Conservation (phyloP, 2,113 vertebrate genomes). For the Paracanthobrama guichenoti region DNA sequence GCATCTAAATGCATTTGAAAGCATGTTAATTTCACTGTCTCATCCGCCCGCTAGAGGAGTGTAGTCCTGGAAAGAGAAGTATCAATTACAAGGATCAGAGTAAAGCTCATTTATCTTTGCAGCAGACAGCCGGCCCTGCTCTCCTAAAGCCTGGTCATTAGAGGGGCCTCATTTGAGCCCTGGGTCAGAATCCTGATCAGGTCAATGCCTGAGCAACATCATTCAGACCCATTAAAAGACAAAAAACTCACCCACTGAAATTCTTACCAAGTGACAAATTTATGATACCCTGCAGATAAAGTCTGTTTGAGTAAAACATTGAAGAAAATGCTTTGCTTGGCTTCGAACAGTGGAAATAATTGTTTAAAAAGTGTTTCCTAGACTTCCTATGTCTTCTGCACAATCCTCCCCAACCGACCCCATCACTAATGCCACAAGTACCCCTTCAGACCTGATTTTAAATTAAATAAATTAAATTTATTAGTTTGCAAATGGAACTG, state of each 20-base stretch:
- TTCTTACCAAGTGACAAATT: conserved; percentile 39
- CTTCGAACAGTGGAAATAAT: not conserved
- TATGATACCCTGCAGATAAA: conserved; percentile 44
- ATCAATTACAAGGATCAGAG: conserved; percentile 46
- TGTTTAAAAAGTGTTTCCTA: not conserved
- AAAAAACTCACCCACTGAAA: conserved; percentile 19
- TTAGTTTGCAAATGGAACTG: not conserved
- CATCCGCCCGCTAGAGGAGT: conserved; percentile 4
- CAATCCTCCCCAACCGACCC: not conserved
- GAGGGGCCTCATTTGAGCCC: conserved; percentile 35
- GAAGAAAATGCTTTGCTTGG: not conserved
- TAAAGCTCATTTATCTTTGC: conserved; percentile 33
- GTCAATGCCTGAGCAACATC: conserved; percentile 36
- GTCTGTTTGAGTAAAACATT: conserved; percentile 14
- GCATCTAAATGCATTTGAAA: conserved; percentile 50
- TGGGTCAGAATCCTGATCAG: conserved; percentile 49
- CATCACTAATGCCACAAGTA: not conserved
- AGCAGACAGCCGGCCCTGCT: conserved; percentile 16
- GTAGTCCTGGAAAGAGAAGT: conserved; percentile 43
- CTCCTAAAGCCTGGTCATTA: conserved; percentile 51
- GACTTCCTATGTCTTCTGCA: not conserved
- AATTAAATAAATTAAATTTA: not conserved
- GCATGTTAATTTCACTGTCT: conserved; percentile 51
- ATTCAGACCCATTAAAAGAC: conserved; percentile 52
- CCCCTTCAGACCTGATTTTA: not conserved